phyloP scores from a whole-genome alignment of 2,113 vertebrate genomes.

The Elanoides forficatus region DNA sequence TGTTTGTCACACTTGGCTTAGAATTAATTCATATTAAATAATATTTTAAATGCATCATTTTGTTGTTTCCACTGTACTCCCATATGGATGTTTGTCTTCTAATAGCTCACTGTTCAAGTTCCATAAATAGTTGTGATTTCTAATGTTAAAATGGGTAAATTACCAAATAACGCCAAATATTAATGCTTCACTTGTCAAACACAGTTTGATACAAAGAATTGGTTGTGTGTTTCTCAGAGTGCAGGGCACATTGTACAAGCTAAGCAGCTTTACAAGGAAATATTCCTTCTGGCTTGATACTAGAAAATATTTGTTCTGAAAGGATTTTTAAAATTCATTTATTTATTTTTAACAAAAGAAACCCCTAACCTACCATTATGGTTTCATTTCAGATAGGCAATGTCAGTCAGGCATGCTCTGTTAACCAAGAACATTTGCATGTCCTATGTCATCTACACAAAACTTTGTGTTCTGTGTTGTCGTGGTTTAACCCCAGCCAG shows the following conservation, averaged over 20 bases:
- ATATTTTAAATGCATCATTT: slow-evolving; percentile 11
- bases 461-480: background rate
- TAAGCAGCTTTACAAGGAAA: background rate
- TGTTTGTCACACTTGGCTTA: slow-evolving; percentile 36
- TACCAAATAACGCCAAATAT: background rate
- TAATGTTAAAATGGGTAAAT: background rate
- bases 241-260: background rate
- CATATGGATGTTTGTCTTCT: slow-evolving; percentile 11
- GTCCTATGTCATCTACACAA: background rate
- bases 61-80: background rate
- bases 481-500: no score
- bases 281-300: background rate
- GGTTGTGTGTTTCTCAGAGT: background rate
- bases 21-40: slow-evolving; percentile 15
- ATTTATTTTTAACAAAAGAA: background rate
- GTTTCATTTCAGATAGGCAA: background rate
- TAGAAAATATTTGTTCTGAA: background rate
- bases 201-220: background rate
- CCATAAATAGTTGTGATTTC: background rate
- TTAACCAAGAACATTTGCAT: background rate
- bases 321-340: background rate
- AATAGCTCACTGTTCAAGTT: background rate
- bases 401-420: background rate
- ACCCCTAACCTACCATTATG: background rate
- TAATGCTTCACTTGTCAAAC: background rate